These are phyloP conservation scores for Aphelinus certus DNA, from an alignment of 1,140 invertebrate species.

Conservation along the genomic window DNA sequence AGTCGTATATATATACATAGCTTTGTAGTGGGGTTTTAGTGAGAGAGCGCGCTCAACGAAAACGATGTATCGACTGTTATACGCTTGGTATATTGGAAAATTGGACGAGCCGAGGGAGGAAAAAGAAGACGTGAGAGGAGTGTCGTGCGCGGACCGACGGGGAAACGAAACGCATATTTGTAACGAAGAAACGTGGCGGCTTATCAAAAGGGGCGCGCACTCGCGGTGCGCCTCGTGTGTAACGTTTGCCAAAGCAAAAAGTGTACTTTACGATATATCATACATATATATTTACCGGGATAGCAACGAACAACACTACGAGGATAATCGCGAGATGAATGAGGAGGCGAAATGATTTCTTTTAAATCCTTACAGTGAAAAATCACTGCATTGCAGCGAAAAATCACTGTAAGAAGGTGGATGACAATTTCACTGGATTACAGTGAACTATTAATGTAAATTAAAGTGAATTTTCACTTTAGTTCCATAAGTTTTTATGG, in stretches of 20 bases:
- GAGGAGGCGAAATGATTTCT: not conserved
- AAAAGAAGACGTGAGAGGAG: not conserved
- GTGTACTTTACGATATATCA: conserved; percentile 28
- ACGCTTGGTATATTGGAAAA: conserved; percentile 31
- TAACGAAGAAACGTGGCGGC: conserved; percentile 29
- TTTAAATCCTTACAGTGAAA: too few species aligned
- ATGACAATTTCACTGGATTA: too few species aligned
- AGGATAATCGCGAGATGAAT: conserved; percentile 20
- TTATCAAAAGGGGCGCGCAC: conserved; percentile 10
- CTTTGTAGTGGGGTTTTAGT: too few species aligned
- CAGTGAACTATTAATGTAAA: too few species aligned
- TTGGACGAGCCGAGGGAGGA: not conserved
- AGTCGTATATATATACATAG: too few species aligned
- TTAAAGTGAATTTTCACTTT: too few species aligned
- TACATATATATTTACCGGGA: not conserved
- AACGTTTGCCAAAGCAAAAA: not conserved
- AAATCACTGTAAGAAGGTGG: too few species aligned
- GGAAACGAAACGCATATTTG: conserved; percentile 32
- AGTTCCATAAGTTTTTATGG: too few species aligned
- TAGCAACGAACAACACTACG: conserved; percentile 14
- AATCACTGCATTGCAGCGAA: too few species aligned
- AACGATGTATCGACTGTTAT: conserved; percentile 33
- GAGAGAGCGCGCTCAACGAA: not conserved
- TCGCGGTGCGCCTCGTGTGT: not conserved
- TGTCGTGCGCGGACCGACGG: not conserved